These are phyloP conservation scores for Bombus impatiens DNA, from an alignment of 1,140 invertebrate genomes.

Conservation along the genomic window DNA sequence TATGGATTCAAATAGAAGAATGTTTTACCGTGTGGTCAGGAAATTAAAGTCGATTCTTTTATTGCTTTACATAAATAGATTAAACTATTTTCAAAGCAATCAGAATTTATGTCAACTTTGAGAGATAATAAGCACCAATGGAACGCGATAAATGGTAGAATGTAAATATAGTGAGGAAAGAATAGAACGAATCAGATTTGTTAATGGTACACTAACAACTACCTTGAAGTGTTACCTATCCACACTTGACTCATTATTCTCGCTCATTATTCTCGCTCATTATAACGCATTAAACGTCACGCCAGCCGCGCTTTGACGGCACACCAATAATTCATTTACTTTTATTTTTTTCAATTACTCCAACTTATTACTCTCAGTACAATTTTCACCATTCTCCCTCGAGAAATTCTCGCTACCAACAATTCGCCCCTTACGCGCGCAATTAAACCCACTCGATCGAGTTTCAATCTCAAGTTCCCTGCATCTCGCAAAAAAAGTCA, in stretches of 20 bases:
- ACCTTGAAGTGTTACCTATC: too few relatives aligned
- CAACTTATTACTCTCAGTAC: background rate
- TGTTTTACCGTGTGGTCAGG: background rate
- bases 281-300: background rate
- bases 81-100: too few relatives aligned
- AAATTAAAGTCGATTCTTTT: background rate
- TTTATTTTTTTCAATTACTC: background rate
- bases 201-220: too few relatives aligned
- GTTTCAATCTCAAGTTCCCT: conserved; percentile 15
- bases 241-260: background rate
- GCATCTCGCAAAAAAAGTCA: background rate
- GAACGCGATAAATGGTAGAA: too few relatives aligned
- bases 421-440: background rate
- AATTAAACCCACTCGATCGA: conserved; percentile 18
- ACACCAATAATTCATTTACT: background rate
- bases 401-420: background rate
- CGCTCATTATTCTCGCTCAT: background rate
- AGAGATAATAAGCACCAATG: too few relatives aligned
- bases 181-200: too few relatives aligned
- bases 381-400: conserved; percentile 1
- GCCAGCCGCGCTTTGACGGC: background rate
- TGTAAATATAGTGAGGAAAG: too few relatives aligned
- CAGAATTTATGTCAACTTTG: too few relatives aligned
- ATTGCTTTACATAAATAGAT: too few relatives aligned
- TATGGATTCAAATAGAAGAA: background rate